phyloP scores from a whole-genome alignment of 2,888 invertebrate genomes.

The Rhagonycha lutea region DNA sequence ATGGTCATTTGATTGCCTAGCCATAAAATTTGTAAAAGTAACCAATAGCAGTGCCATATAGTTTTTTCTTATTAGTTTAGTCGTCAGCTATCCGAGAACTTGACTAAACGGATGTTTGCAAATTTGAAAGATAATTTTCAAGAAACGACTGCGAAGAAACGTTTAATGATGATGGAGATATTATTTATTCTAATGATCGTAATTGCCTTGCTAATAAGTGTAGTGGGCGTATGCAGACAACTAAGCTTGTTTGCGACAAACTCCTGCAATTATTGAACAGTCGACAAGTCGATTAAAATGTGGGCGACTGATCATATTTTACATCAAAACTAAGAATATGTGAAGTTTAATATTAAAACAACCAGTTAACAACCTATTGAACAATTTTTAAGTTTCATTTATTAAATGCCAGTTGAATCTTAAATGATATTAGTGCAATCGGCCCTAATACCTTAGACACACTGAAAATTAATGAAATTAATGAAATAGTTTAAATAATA shows the following conservation, averaged over 20 bases:
- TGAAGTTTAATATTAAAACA: too few relatives aligned
- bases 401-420: too few relatives aligned
- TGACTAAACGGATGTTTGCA: neutral
- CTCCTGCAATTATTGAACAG: neutral
- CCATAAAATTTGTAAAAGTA: neutral
- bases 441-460: neutral
- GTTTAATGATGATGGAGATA: neutral
- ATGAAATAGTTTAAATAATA: too few relatives aligned
- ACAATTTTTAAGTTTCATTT: too few relatives aligned
- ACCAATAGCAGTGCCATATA: too few relatives aligned
- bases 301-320: neutral
- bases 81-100: too few relatives aligned
- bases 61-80: too few relatives aligned
- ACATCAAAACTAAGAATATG: neutral
- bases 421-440: neutral
- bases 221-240: neutral
- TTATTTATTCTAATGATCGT: neutral
- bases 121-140: too few relatives aligned
- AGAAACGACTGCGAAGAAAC: neutral
- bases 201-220: neutral
- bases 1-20: neutral
- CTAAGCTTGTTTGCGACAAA: neutral
- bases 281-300: neutral
- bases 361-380: too few relatives aligned
- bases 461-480: too few relatives aligned